Evolutionary conservation across 1,140 invertebrate genomes (phyloP).

Genomic region (Dendrolimus punctatus): DNA sequence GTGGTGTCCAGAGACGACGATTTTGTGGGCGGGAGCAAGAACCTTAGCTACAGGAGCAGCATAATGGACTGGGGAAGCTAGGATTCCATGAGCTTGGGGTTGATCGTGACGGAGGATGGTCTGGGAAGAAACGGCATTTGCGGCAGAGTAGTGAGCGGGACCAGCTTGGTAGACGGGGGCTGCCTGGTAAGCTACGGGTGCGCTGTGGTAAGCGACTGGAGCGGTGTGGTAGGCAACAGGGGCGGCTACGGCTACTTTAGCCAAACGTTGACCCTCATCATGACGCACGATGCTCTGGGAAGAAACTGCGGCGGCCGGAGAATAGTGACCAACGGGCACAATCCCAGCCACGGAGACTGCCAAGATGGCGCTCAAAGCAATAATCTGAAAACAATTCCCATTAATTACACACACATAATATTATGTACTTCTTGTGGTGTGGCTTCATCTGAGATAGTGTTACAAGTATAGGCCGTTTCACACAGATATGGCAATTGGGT

Average conservation of each 20-base stretch:
- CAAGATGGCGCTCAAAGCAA: slow-evolving; percentile 40
- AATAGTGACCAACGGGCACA: slow-evolving; percentile 35
- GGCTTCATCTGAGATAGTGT: no score
- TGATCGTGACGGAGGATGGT: slow-evolving; percentile 30
- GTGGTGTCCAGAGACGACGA: slow-evolving; percentile 24
- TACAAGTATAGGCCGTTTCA: no score
- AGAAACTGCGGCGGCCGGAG: slow-evolving; percentile 26
- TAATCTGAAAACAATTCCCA: slow-evolving; percentile 28
- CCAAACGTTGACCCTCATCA: slow-evolving; percentile 22
- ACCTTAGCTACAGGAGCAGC: slow-evolving; percentile 15
- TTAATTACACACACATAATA: background rate
- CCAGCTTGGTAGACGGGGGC: slow-evolving; percentile 35
- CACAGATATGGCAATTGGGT: no score
- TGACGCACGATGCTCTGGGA: slow-evolving; percentile 35
- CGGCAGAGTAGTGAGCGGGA: slow-evolving; percentile 27
- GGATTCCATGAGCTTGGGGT: slow-evolving; percentile 5
- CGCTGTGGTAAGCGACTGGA: slow-evolving; percentile 24
- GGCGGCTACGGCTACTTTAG: slow-evolving; percentile 36
- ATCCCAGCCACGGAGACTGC: slow-evolving; percentile 40
- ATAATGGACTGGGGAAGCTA: slow-evolving; percentile 3
- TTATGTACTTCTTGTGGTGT: no score
- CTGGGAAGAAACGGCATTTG: slow-evolving; percentile 30
- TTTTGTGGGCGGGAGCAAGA: slow-evolving; percentile 26
- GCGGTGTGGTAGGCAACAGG: slow-evolving; percentile 34
- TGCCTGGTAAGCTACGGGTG: slow-evolving; percentile 32